A percentile compares a stretch with the other conserved stretches of the same genome.
Conservation (phyloP, 2,888 invertebrate species). For the Neoascia interrupta region DNA sequence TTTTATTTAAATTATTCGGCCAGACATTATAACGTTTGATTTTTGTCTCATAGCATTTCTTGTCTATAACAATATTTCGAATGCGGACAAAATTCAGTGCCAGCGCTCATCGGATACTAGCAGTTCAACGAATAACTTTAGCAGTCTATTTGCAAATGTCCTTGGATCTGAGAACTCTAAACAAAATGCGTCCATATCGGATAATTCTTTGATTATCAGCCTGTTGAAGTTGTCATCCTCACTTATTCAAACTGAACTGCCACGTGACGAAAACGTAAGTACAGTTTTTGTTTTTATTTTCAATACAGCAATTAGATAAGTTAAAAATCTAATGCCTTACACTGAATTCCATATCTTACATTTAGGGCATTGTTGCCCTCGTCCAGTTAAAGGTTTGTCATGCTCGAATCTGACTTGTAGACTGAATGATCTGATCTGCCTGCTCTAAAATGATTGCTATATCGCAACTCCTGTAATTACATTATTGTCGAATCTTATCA, state of each 20-base stretch:
- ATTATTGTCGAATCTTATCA: not conserved
- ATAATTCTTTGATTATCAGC: constrained; percentile 86
- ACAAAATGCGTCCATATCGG: constrained; percentile 85
- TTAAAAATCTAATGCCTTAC: no score
- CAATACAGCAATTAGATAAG: no score
- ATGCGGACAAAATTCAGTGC: constrained; percentile 82
- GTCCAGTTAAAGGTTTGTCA: no score
- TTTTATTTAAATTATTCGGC: not conserved
- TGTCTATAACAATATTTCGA: constrained; percentile 81
- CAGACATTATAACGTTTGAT: no score
- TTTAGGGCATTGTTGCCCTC: no score
- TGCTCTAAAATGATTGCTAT: no score
- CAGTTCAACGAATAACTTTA: constrained; percentile 83
- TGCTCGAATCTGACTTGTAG: no score
- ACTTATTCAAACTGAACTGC: constrained; percentile 83
- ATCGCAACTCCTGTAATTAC: no score
- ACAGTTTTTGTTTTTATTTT: no score
- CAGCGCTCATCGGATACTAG: constrained; percentile 81
- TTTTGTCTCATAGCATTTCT: constrained; percentile 81
- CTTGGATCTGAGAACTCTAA: constrained; percentile 83
- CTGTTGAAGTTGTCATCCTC: constrained; percentile 85
- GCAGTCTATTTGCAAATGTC: constrained; percentile 88
- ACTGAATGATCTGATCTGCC: not conserved
- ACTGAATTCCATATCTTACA: no score
- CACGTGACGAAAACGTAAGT: constrained; percentile 79